A percentile compares a stretch with the other conserved stretches of the same genome.
Conservation (phyloP, 2,888 invertebrate genomes). For the Hypselothyrea guttata region DNA sequence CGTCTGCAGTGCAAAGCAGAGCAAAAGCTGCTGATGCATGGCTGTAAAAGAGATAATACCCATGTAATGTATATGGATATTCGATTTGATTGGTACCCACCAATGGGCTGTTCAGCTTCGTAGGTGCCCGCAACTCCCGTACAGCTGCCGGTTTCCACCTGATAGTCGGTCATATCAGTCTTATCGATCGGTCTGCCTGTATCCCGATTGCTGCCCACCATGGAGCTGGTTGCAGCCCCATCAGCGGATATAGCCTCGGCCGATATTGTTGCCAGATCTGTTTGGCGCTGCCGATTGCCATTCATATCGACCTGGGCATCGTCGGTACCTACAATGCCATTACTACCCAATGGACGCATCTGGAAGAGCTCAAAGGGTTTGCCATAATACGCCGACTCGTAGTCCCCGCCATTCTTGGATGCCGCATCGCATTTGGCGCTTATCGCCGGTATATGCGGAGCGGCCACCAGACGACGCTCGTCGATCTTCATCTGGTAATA, state of each 20-base stretch:
- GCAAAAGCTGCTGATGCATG: slow-evolving; percentile 83
- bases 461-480: slow-evolving; percentile 53
- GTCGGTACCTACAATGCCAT: slow-evolving; percentile 72
- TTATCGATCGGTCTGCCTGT: slow-evolving; percentile 36
- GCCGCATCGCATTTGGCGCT: slow-evolving; percentile 71
- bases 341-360: slow-evolving; percentile 78
- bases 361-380: slow-evolving; percentile 81
- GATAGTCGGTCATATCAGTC: slow-evolving; percentile 68
- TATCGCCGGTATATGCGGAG: slow-evolving; percentile 64
- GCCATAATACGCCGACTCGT: slow-evolving; percentile 64
- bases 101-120: slow-evolving; percentile 73
- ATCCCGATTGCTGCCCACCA: slow-evolving; percentile 1
- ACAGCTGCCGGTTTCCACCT: slow-evolving; percentile 70
- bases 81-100: slow-evolving; percentile 39
- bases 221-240: slow-evolving; percentile 37
- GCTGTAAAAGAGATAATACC: slow-evolving; percentile 53
- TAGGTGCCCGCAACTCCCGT: slow-evolving; percentile 63
- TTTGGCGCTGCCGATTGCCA: slow-evolving; percentile 61
- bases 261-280: slow-evolving; percentile 19
- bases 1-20: slow-evolving; percentile 89
- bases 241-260: slow-evolving; percentile 20
- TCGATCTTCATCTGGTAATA: slow-evolving; percentile 85
- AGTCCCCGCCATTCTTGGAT: slow-evolving; percentile 74
- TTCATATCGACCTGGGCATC: slow-evolving; percentile 72
- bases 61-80: background rate